Evolutionary conservation across 1,140 invertebrate species (phyloP), one percentile per base, ranked within the genome.

Genomic region (Drosophila bocqueti): DNA sequence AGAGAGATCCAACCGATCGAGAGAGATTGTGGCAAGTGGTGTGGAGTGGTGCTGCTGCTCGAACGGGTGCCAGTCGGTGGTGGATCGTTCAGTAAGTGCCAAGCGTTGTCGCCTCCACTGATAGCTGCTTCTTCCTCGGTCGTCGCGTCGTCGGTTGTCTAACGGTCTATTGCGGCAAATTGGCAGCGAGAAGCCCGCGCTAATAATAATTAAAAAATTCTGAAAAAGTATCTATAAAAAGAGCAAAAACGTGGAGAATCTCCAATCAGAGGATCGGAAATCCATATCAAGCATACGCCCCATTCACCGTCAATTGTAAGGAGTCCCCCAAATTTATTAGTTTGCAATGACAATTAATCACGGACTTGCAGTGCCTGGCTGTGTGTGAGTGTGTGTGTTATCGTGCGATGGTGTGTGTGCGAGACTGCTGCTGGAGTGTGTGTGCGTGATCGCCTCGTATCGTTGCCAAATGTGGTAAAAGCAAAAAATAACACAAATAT

Each of bases 381-480:
- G 66, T 65, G 24, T 24, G 24, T 24, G 24, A 24, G 65, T 69
- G 64, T 69, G 64, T 81, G 66, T 66, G 62, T 34, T 52, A 34
- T 34, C 36, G 29, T 74, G 73, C 29, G 45, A 42, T 40, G 16
- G 26, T 76, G 69, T 79, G 63, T 71, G 76, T 24, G 45, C 72
- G 71, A 59, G 81, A 38, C 43, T 65, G 69, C 50, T 68, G 69
- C 55, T 74, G 76, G 66, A 65, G 50, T 42, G 50, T 60, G 66
- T 26, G 24, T 49, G 49, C 69, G 76, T 73, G 80, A 59, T 81
- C 59, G 61, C 69, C 74, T 66, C 62, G 62, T 59, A 43, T 66
- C 57, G 83, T 86, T 82, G 81, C 84, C 84, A 87, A 87, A 87
- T 87, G 84, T 87, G 84, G 84, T 87, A 78, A 87, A 89, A 81